phyloP scores from a whole-genome alignment of 2,797 vertebrate genomes.

The Lutjanus campechanus region DNA sequence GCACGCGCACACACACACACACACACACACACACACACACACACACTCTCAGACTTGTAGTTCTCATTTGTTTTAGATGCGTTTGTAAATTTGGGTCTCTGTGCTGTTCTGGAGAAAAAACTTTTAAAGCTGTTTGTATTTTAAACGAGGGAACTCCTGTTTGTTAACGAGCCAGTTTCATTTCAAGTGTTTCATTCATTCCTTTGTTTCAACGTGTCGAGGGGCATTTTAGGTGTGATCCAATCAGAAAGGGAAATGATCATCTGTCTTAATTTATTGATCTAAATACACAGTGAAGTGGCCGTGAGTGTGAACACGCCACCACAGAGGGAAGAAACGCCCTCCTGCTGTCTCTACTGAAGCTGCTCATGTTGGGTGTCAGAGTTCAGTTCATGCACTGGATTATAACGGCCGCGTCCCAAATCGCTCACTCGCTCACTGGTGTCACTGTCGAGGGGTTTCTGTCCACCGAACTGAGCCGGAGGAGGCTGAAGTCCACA shows the following conservation, averaged over 20 bases:
- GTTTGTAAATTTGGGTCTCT: slow-evolving; percentile 4
- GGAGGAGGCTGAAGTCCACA: too few relatives aligned
- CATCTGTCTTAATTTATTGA: not conserved
- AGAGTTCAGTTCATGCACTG: slow-evolving; percentile 16
- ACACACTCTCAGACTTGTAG: not conserved
- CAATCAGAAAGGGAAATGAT: slow-evolving; percentile 12
- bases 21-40: not conserved
- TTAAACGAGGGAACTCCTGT: not conserved
- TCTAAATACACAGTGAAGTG: not conserved
- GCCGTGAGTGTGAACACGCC: not conserved
- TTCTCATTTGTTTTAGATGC: not conserved
- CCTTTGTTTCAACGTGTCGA: not conserved
- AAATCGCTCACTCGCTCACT: too few relatives aligned
- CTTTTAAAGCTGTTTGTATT: slow-evolving; percentile 11
- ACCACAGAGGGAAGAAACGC: not conserved
- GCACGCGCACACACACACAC: not conserved
- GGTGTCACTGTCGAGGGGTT: not conserved
- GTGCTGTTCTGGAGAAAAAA: not conserved
- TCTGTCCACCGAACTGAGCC: too few relatives aligned
- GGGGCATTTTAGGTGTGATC: not conserved
- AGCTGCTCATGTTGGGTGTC: not conserved
- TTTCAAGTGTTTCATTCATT: not conserved
- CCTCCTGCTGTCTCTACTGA: not conserved
- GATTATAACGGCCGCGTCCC: not conserved
- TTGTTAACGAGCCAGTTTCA: not conserved